Conservation (phyloP, 2,113 vertebrate species). For the Chelonoidis abingdonii region DNA sequence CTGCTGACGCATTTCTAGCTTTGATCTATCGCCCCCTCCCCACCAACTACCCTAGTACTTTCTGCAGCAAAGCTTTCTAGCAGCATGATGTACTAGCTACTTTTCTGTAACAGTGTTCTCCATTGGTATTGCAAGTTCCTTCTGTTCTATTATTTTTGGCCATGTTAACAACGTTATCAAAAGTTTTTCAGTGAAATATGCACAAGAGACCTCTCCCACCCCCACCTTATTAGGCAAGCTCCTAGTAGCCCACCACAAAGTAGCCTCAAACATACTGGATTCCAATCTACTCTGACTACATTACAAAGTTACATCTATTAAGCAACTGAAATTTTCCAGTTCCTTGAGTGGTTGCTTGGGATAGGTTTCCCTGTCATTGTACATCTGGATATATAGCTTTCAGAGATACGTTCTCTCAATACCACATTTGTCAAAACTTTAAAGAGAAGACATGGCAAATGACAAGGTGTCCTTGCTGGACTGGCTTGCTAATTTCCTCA, state of each 20-base stretch:
- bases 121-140: background rate
- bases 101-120: slow-evolving; percentile 54
- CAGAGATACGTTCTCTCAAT: accelerated
- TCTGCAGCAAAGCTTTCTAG: slow-evolving; percentile 36
- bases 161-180: slow-evolving; percentile 50
- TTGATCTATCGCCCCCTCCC: background rate
- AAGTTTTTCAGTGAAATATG: background rate
- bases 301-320: background rate
- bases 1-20: background rate
- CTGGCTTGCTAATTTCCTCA: background rate
- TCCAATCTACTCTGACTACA: background rate
- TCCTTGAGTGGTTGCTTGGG: background rate
- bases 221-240: slow-evolving; percentile 33
- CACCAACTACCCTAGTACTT: slow-evolving; percentile 9
- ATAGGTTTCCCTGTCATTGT: background rate
- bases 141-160: slow-evolving; percentile 51
- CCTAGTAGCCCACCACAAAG: slow-evolving; percentile 6
- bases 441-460: background rate
- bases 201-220: slow-evolving; percentile 31
- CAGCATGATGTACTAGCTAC: slow-evolving; percentile 19
- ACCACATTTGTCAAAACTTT: background rate
- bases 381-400: background rate
- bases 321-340: background rate
- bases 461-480: background rate
- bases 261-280: background rate